A percentile compares a stretch with the other conserved stretches of the same genome.
These are phyloP conservation scores for Malthinus seriepunctatus DNA, from an alignment of 2,888 invertebrate species.

Conservation along the genomic window DNA sequence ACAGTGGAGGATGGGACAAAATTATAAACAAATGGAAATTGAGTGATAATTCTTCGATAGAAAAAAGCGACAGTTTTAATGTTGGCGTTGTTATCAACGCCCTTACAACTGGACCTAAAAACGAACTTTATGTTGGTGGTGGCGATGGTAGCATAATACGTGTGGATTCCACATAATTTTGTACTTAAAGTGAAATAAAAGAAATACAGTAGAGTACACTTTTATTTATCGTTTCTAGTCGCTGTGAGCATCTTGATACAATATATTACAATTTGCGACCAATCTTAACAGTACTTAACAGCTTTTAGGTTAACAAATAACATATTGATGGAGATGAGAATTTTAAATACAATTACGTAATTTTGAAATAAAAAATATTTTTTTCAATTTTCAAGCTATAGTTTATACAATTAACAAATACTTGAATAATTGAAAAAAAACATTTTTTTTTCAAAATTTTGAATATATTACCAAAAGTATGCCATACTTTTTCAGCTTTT, in stretches of 20 bases:
- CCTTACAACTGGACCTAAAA: slow-evolving; percentile 51
- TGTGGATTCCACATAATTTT: slow-evolving; percentile 38
- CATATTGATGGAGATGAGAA: slow-evolving; percentile 56
- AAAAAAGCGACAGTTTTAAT: slow-evolving; percentile 38
- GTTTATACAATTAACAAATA: slow-evolving; percentile 34
- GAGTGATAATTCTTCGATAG: slow-evolving; percentile 35
- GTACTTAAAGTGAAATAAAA: slow-evolving; percentile 15
- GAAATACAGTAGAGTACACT: slow-evolving; percentile 51
- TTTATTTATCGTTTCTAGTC: slow-evolving; percentile 53
- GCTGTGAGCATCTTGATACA: slow-evolving; percentile 57
- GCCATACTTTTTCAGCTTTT: slow-evolving; percentile 5
- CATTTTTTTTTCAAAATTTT: slow-evolving; percentile 28
- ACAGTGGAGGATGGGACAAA: slow-evolving; percentile 53
- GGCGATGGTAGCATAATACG: slow-evolving; percentile 60
- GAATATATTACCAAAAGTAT: slow-evolving; percentile 26
- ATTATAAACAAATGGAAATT: slow-evolving; percentile 51
- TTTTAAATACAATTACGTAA: slow-evolving; percentile 50
- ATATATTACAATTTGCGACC: slow-evolving; percentile 56
- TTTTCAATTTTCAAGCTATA: slow-evolving; percentile 34
- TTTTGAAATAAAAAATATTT: slow-evolving; percentile 34
- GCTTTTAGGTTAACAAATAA: slow-evolving; percentile 57
- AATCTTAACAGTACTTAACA: slow-evolving; percentile 58
- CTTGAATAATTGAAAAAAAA: slow-evolving; percentile 33
- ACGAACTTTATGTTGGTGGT: slow-evolving; percentile 61
- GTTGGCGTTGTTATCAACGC: slow-evolving; percentile 53